A percentile compares a stretch with the other conserved stretches of the same genome.
Evolutionary conservation across 2,888 invertebrate genomes (phyloP).

Genomic region (Synergus laeviventris): DNA sequence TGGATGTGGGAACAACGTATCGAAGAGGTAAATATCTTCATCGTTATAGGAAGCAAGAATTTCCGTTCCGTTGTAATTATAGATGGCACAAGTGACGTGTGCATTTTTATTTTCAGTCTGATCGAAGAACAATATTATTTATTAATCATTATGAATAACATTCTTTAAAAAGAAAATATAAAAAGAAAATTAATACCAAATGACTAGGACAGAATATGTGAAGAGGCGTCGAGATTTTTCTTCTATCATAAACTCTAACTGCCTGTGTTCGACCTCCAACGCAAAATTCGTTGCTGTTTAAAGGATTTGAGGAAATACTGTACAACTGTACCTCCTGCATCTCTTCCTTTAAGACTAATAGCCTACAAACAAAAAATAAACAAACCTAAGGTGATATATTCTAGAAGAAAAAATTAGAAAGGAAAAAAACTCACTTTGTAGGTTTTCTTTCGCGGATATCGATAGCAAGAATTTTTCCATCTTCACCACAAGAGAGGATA

Average conservation of each 20-base stretch:
- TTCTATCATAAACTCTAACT: slow-evolving; percentile 86
- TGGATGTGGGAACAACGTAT: slow-evolving; percentile 78
- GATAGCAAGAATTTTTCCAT: slow-evolving; percentile 87
- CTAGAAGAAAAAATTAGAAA: not conserved
- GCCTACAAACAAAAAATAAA: slow-evolving; percentile 70
- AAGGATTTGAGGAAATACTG: slow-evolving; percentile 91
- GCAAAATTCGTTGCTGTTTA: slow-evolving; percentile 86
- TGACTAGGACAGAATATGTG: slow-evolving; percentile 82
- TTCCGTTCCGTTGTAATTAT: slow-evolving; percentile 93
- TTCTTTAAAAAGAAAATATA: slow-evolving; percentile 1
- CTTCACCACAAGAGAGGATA: slow-evolving; percentile 92
- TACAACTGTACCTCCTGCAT: slow-evolving; percentile 86
- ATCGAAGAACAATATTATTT: slow-evolving; percentile 38
- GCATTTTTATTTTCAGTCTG: slow-evolving; percentile 70
- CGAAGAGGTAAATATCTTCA: slow-evolving; percentile 93
- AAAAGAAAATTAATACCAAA: slow-evolving; percentile 71
- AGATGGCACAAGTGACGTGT: slow-evolving; percentile 93
- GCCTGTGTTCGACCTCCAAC: slow-evolving; percentile 89
- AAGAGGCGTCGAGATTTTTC: slow-evolving; percentile 78
- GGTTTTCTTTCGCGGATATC: slow-evolving; percentile 87
- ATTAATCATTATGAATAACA: slow-evolving; percentile 11
- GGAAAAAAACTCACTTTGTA: slow-evolving; percentile 76
- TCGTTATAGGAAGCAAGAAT: slow-evolving; percentile 96
- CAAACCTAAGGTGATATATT: slow-evolving; percentile 14
- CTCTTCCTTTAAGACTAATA: slow-evolving; percentile 79